Percentiles rank a stretch among this genome's conserved stretches.
Conservation (phyloP, 2,797 vertebrate genomes). For the Sitta carolinensis region DNA sequence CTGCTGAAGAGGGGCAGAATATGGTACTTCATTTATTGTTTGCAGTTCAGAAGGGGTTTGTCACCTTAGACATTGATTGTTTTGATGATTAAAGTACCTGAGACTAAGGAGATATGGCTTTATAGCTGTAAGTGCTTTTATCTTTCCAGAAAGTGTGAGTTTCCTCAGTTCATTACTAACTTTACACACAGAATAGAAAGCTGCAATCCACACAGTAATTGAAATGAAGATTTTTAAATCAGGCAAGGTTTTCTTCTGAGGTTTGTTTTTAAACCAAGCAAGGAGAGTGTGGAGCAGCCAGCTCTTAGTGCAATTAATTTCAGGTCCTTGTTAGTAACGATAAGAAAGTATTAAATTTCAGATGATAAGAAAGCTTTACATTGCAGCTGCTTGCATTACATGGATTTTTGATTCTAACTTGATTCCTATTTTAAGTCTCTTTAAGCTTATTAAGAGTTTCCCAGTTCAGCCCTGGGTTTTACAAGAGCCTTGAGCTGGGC, state of each 20-base stretch:
- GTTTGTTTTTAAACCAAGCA: background rate
- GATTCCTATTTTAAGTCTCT: background rate
- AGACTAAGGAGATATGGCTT: background rate
- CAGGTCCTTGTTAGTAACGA: background rate
- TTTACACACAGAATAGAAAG: background rate
- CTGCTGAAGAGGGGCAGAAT: background rate
- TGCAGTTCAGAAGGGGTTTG: background rate
- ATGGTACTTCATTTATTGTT: background rate
- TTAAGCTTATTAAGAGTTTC: background rate
- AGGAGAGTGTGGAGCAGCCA: background rate
- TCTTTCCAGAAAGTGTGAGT: background rate
- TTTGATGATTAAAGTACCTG: background rate
- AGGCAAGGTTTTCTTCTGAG: background rate
- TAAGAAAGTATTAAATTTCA: background rate
- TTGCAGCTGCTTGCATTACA: background rate
- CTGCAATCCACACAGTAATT: background rate
- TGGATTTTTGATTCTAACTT: background rate
- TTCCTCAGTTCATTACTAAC: background rate
- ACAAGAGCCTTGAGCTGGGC: background rate
- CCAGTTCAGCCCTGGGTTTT: background rate
- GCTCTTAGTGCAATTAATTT: background rate
- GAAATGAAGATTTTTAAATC: background rate
- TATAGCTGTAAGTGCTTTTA: background rate
- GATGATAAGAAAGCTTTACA: background rate
- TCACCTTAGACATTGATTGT: background rate